Evolutionary conservation across 2,888 invertebrate species (phyloP), one percentile per base, ranked within the genome.

Genomic region (Aphidius colemani): DNA sequence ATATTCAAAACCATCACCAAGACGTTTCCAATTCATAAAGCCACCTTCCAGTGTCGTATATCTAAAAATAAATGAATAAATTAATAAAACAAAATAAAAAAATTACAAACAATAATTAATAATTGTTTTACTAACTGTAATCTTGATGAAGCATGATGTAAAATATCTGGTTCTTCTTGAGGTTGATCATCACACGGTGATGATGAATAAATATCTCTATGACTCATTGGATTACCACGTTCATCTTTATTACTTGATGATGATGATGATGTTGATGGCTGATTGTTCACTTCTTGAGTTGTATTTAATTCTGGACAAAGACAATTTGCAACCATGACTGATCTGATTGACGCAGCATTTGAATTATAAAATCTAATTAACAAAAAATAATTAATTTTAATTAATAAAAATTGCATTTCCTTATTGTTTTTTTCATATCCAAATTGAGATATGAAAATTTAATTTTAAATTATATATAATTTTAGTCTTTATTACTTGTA

Each of bases 341-440:
- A 88, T 56, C 93, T 85, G 50, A 93, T 88, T 0, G 92, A 91
- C 72, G 92, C 91, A 5, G 92, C 92, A 82, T 92, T 93, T 30
- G 87, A 85, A 80, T 93, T 94, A 78, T 91, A 91, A 80, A 94
- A 93, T 71, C 86, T 86, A 53, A 39, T 18, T 7, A 58, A 58
- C 6, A n/a, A 44, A 45, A 58, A 46, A 46, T 40, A 63, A 51
- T 51, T 45, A 45, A 50, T 18, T 11, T 30, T 50, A 13, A n/a
- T 50, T 46, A 49, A 13, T 48, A 61, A 58, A 56, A 18, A 7
- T 6, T 7, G 3, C 40, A 46, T 45, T 45, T 7, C 13, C 11
- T 46, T 53, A 48, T 56, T 18, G 8, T 59, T 44, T 58, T 10
- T 59, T 39, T 30, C 6, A 46, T 46, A 57, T 30, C 13, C 18